Evolutionary conservation across 2,888 invertebrate species (phyloP).

Genomic region (Lypha dubia): DNA sequence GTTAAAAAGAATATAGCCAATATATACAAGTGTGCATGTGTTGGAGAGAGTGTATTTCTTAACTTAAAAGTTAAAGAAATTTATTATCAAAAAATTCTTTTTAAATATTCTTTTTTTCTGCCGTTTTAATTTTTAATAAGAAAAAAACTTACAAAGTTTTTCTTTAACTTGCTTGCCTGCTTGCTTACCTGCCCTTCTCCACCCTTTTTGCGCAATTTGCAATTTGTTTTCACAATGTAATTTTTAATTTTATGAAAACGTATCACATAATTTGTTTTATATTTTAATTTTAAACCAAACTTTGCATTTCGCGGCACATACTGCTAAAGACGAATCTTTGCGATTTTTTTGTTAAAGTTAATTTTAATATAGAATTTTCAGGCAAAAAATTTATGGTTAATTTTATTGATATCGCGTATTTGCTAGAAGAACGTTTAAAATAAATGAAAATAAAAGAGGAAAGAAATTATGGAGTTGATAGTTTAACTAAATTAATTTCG

Average conservation of each 20-base stretch:
- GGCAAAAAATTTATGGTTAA: neutral
- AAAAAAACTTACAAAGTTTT: constrained; percentile 46
- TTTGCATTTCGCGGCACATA: neutral
- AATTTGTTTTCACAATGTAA: constrained; percentile 38
- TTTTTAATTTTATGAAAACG: constrained; percentile 45
- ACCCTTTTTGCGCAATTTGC: neutral
- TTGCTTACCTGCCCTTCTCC: neutral
- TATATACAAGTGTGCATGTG: constrained; percentile 10
- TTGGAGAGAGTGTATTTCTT: constrained; percentile 16
- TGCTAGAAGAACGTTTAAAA: too few species aligned
- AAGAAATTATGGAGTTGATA: too few species aligned
- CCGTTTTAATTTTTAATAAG: constrained; percentile 50
- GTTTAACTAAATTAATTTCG: too few species aligned
- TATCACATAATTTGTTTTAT: neutral
- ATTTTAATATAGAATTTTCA: neutral
- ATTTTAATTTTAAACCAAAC: constrained; percentile 21
- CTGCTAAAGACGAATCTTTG: neutral
- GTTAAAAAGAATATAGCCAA: neutral
- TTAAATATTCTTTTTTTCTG: constrained; percentile 9
- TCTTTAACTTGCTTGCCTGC: neutral
- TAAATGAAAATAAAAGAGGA: too few species aligned
- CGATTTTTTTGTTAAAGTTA: neutral
- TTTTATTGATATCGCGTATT: neutral
- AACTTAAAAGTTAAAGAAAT: constrained; percentile 57
- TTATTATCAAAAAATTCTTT: constrained; percentile 57